Evolutionary conservation across 30 jellyfish, hydroid and myxozoan species (phyloP), one percentile per base, ranked within the genome.

Genomic region (Cassiopea andromeda): DNA sequence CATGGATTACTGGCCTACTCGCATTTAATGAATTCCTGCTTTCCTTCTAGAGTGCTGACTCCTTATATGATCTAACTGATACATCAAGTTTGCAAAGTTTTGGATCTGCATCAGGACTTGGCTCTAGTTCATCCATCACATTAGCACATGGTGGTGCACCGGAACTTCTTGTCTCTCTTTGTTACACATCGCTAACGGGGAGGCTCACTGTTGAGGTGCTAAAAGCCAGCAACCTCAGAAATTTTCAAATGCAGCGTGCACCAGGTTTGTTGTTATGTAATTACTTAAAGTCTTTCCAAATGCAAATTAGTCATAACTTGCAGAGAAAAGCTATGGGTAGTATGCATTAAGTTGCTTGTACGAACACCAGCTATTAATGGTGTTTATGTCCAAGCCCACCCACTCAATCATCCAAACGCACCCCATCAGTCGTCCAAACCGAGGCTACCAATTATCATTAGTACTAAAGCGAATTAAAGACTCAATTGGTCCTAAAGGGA

Each of bases 141-240:
- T 80, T 85, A 60, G 97, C 90, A 44, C 97, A 89, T 57, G 89
- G 95, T 1, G 93, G 97, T 15, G 87, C 98, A 13, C 98, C 98
- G 16, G 98, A 94, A 67, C 93, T 94, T 15, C 96, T 94, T 1
- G 96, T 94, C 44, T 94, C 98, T 27, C 94, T 94, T 43, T 94
- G 97, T 78, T 94, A 94, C 73, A 92, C 98, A 43, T 94, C 98
- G 44, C 87, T 94, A 57, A 94, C 98, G n/a, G 98, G 98, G 6
- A 44, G 98, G 38, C 92, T 94, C 27, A 94, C 98, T 9, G 98
- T 94, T 19, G 98, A 94, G 58, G 98, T 94, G 15, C 77, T 94
- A 44, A 94, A 94, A 67, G 98, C 98, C 7, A 94, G 97, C 88
- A 94, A 94, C 66, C 91, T 94, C 10, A 68, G 97, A 57, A 80